These are phyloP conservation scores for Cossypha polioptera DNA, from an alignment of 2,797 vertebrate genomes.

Conservation along the genomic window DNA sequence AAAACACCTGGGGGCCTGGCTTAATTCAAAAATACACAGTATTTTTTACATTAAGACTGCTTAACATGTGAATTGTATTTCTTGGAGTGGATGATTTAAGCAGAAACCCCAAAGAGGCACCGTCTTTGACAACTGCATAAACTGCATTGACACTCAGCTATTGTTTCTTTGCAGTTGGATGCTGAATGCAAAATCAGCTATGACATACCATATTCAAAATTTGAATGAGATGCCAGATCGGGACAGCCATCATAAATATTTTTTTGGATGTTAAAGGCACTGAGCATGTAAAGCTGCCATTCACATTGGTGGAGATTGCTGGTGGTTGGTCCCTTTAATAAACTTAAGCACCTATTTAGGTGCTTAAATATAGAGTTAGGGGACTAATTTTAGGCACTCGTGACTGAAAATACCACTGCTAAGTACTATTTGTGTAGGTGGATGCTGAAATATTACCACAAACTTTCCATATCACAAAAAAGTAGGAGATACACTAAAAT, in stretches of 20 bases:
- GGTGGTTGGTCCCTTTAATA: not conserved
- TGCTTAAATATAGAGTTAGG: not conserved
- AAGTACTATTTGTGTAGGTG: not conserved
- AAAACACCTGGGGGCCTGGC: not conserved
- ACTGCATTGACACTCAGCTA: not conserved
- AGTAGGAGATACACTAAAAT: not conserved
- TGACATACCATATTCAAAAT: not conserved
- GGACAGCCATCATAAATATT: not conserved
- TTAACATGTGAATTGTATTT: constrained; percentile 5
- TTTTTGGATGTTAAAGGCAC: not conserved
- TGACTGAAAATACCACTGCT: not conserved
- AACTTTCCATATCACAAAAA: constrained; percentile 11
- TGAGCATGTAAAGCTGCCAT: not conserved
- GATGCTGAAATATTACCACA: not conserved
- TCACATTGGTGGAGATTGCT: not conserved
- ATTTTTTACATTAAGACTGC: constrained; percentile 4
- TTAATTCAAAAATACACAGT: constrained; percentile 20
- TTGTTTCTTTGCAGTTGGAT: not conserved
- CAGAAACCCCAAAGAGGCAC: not conserved
- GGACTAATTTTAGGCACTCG: not conserved
- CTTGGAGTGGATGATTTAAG: not conserved
- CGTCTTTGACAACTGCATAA: constrained; percentile 4
- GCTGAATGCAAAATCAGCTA: not conserved
- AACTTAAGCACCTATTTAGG: not conserved
- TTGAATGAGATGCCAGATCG: not conserved